Base-by-base conservation (phyloP, 1,140 invertebrate genomes). In the Hesperophylax magnus region DNA sequence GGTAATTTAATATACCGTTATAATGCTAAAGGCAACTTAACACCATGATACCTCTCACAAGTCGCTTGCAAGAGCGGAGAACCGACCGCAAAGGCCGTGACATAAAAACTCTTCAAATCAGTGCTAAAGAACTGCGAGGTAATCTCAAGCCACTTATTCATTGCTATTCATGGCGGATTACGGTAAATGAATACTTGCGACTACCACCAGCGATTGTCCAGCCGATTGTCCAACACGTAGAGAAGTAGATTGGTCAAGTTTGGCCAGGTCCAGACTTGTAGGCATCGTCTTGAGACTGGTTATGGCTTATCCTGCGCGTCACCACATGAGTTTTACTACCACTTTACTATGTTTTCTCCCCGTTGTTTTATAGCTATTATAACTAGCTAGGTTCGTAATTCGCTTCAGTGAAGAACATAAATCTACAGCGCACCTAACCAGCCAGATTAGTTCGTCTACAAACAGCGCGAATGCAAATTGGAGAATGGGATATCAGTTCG, bases 31-130 rank as follows among this genome's bases (percentile, higher is more conserved):
- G 63, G 63, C 63, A 34, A 67, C 27, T 67, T 31, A n/a, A 67
- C 27, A 67, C 27, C 27, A 39, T 67, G 20, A 65, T 47, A 47
- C 53, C 71, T 75, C 71, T 75, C 71, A 58, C 52, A 52, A 72
- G 47, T 47, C 17, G 52, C n/a, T 75, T 27, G 53, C 71, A 75
- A 75, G 71, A 27, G 71, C 24, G 56, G 58, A 79, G 69, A 69
- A 20, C 20, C 61, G 54, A 61, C 53, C 77, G 65, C 76, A 78
- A 75, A 60, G 81, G 67, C 81, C 81, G 77, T 82, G 81, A 82
- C 81, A 82, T 77, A 82, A 78, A 82, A 82, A 82, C 80, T 75
- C 67, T 71, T 71, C 60, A 67, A 69, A 39, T 63, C 22, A 20
- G 65, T 17, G 34, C 31, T 71, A 47, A 71, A 71, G 67, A 20